Conservation (phyloP, 2,888 invertebrate genomes). For the Sinodicranocentrus sp. region DNA sequence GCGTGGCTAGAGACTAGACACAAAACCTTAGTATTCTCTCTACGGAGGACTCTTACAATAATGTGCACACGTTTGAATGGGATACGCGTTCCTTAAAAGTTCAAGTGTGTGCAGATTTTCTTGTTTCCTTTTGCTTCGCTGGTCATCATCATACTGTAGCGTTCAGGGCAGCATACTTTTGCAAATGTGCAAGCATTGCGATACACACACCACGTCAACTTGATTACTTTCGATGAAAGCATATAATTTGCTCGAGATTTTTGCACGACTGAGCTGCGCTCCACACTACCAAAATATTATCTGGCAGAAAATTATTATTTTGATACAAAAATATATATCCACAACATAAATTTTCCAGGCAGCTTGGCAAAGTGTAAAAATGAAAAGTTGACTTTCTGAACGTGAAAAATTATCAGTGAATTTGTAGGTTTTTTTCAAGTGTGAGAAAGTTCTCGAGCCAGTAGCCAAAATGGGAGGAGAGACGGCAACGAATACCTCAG, state of each 20-base stretch:
- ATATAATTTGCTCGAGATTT: not conserved
- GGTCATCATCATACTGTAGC: not conserved
- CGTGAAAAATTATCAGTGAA: not conserved
- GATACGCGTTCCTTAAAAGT: too few species aligned
- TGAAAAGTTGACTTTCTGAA: not conserved
- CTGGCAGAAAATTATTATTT: not conserved
- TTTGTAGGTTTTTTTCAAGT: not conserved
- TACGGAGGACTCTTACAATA: not conserved
- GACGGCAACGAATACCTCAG: slow-evolving; percentile 25
- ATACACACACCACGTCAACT: not conserved
- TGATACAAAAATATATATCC: not conserved
- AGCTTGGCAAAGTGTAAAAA: not conserved
- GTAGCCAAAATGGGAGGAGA: slow-evolving; percentile 31
- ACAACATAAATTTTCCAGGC: not conserved
- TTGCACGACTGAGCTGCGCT: too few species aligned
- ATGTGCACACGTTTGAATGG: too few species aligned
- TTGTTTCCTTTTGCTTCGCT: not conserved
- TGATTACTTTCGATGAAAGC: slow-evolving; percentile 28
- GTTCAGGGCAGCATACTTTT: not conserved
- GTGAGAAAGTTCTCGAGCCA: too few species aligned
- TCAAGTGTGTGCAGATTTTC: slow-evolving; percentile 4
- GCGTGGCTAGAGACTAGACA: not conserved
- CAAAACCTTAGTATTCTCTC: not conserved
- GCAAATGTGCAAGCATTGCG: not conserved
- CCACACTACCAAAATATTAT: not conserved